phyloP scores from a whole-genome alignment of 2,113 vertebrate species.

The Scomber scombrus region DNA sequence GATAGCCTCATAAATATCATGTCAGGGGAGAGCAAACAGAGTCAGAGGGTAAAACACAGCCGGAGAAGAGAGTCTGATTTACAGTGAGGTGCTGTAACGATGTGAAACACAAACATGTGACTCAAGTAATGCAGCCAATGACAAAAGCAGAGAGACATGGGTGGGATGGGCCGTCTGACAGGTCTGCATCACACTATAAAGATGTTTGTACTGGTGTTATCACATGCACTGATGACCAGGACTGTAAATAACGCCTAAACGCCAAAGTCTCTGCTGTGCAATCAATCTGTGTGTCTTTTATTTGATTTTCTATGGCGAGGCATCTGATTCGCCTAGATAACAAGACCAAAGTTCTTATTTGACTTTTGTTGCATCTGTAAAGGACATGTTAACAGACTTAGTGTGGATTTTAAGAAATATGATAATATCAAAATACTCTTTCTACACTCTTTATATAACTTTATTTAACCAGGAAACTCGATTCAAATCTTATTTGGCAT shows the following conservation, averaged over 20 bases:
- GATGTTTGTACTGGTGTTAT: slow-evolving; percentile 30
- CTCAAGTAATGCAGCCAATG: slow-evolving; percentile 2
- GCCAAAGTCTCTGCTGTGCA: background rate
- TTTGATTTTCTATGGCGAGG: slow-evolving; percentile 16
- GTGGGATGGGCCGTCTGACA: slow-evolving; percentile 13
- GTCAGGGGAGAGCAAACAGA: slow-evolving; percentile 59
- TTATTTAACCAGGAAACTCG: no score
- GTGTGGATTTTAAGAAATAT: background rate
- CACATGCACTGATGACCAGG: background rate
- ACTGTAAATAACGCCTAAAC: slow-evolving; percentile 46
- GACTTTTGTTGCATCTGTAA: no score
- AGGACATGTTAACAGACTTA: no score
- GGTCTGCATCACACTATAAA: slow-evolving; percentile 6
- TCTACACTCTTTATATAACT: background rate
- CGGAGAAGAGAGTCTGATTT: slow-evolving; percentile 49
- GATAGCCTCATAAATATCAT: slow-evolving; percentile 56
- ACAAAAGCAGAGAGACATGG: slow-evolving; percentile 20
- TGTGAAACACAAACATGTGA: slow-evolving; percentile 77
- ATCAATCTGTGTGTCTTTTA: slow-evolving; percentile 18
- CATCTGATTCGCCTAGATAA: background rate
- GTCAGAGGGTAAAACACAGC: slow-evolving; percentile 29
- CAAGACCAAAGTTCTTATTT: no score
- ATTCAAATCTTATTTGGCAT: no score
- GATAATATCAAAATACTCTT: background rate
- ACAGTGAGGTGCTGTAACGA: slow-evolving; percentile 44